Percentiles rank a stretch among this genome's conserved stretches.
Evolutionary conservation across 2,113 vertebrate species (phyloP).

Genomic region (Polypterus senegalus): DNA sequence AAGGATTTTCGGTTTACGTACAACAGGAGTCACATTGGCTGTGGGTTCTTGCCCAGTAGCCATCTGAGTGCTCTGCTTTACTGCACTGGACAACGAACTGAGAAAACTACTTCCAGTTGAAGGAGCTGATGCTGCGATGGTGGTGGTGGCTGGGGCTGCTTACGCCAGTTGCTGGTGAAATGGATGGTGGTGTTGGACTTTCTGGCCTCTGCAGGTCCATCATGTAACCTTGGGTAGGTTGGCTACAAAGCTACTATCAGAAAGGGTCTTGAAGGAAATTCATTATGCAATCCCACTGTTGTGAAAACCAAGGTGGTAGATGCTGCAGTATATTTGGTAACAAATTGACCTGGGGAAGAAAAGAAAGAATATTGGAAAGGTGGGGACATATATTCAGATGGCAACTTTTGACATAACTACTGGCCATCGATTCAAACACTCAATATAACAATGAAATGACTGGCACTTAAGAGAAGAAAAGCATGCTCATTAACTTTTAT

Average conservation of each 20-base stretch:
- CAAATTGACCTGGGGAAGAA: neutral
- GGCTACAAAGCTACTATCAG: constrained; percentile 92
- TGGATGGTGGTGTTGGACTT: constrained; percentile 66
- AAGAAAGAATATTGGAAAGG: too few species aligned
- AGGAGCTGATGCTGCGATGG: constrained; percentile 36
- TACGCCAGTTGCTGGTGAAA: constrained; percentile 65
- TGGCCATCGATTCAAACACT: too few species aligned
- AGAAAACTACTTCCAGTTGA: constrained; percentile 61
- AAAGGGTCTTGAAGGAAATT: constrained; percentile 88
- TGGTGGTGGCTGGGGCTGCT: constrained; percentile 46
- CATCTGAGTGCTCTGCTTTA: constrained; percentile 60
- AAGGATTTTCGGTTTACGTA: constrained; percentile 77
- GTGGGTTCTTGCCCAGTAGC: constrained; percentile 51
- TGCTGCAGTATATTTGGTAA: neutral
- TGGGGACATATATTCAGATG: too few species aligned
- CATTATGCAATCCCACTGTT: constrained; percentile 44
- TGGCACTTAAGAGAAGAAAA: too few species aligned
- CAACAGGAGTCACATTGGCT: constrained; percentile 22
- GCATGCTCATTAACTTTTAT: too few species aligned
- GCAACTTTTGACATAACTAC: too few species aligned
- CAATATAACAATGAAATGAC: too few species aligned
- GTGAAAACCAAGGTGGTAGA: neutral
- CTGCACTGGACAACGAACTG: constrained; percentile 86
- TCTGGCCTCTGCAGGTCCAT: constrained; percentile 74
- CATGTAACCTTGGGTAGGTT: constrained; percentile 97